Evolutionary conservation across 2,888 invertebrate genomes (phyloP), one percentile per base, ranked within the genome.

Genomic region (Caenorhabditis plicata): DNA sequence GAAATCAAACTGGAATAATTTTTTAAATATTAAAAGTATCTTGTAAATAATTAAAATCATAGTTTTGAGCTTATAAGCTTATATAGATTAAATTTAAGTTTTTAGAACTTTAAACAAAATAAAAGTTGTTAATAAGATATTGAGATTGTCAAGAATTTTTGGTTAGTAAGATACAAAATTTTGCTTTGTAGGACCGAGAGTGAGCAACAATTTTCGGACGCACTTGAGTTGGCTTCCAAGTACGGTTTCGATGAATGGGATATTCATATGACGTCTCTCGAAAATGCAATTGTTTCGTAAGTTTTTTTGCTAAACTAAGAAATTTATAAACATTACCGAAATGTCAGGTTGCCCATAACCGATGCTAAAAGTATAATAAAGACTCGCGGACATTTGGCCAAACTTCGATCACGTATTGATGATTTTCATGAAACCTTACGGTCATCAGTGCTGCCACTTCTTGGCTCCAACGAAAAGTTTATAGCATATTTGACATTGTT

Each of bases 211-310:
- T 72, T 71, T 46, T 29, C 49, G 3, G 73, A 73, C 40, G 68
- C 72, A 5, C 20, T 69, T 3, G 64, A 64, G 33, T 43, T 73
- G 31, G 73, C 72, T 7, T 26, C 48, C 7, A 53, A 62, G 31
- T 73, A 68, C 41, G 40, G 50, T 31, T 41, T 72, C 8, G 62
- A 67, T 20, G 60, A 55, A 15, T 66, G 66, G 61, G 36, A 54
- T 2, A 40, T 73, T 25, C 68, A 73, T 48, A 60, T 72, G 55
- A 55, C 70, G 8, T 67, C 68, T 20, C 36, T 73, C n/a, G 73
- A 73, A 47, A 68, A 68, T 38, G 62, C 68, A 17, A 35, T 70
- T 20, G 57, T 61, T 4, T 44, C 42, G 62, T 67, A 23, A 39
- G 8, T 48, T 41, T 31, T 32, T 38, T 33, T 39, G 13, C 17